Evolutionary conservation across 2,797 vertebrate species (phyloP).

Genomic region (Sebastes wilsoni): DNA sequence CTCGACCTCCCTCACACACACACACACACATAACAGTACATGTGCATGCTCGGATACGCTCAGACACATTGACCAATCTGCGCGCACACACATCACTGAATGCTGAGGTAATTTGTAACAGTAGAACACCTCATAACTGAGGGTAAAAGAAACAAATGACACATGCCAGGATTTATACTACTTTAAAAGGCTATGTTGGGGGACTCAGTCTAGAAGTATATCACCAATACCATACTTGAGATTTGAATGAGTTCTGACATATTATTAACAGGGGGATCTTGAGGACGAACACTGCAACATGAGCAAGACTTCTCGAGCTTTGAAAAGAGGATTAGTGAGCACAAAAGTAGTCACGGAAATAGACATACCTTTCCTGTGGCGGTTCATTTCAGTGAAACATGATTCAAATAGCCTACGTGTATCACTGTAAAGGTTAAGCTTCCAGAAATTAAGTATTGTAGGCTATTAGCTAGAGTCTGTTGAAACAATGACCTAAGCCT

Average conservation of each 20-base stretch:
- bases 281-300: neutral
- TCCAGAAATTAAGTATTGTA: neutral
- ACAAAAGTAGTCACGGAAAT: slow-evolving; percentile 2
- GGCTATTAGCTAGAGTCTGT: neutral
- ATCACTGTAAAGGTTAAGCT: neutral
- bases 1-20: slow-evolving; percentile 59
- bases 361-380: neutral
- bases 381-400: slow-evolving; percentile 2
- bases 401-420: slow-evolving; percentile 6
- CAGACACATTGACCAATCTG: slow-evolving; percentile 55
- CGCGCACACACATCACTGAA: slow-evolving; percentile 67
- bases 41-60: slow-evolving; percentile 59
- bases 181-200: slow-evolving; percentile 72
- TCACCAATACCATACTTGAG: slow-evolving; percentile 27
- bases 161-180: slow-evolving; percentile 65
- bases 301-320: neutral
- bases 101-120: slow-evolving; percentile 80
- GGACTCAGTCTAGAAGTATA: slow-evolving; percentile 30
- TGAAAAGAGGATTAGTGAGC: slow-evolving; percentile 19
- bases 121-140: slow-evolving; percentile 70
- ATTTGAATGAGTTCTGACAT: slow-evolving; percentile 39
- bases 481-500: neutral
- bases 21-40: slow-evolving; percentile 7
- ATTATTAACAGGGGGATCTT: slow-evolving; percentile 19
- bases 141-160: slow-evolving; percentile 76